phyloP scores from a whole-genome alignment of 2,888 invertebrate species.

The Nycteola revayana region DNA sequence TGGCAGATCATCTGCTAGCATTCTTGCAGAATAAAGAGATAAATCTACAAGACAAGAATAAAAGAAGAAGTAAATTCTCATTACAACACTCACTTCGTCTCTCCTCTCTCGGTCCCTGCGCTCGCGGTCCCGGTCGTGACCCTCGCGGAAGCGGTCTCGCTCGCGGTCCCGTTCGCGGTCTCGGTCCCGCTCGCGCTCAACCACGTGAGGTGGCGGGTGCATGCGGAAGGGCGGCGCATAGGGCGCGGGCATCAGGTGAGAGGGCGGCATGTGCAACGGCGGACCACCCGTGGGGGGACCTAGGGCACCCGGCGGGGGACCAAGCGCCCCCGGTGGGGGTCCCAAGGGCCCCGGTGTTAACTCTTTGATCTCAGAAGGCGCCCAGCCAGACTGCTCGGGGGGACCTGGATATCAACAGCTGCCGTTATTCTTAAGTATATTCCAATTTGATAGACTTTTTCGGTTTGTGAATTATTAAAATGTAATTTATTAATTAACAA shows the following conservation, averaged over 20 bases:
- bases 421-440: too few species aligned
- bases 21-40: too few species aligned
- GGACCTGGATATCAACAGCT: slow-evolving; percentile 50
- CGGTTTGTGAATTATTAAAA: too few species aligned
- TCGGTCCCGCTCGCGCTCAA: slow-evolving; percentile 65
- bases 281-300: slow-evolving; percentile 44
- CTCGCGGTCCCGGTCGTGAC: slow-evolving; percentile 58
- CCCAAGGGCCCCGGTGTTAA: slow-evolving; percentile 83
- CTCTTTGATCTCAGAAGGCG: slow-evolving; percentile 85
- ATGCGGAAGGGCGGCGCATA: slow-evolving; percentile 51
- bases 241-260: slow-evolving; percentile 48
- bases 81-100: slow-evolving; percentile 53
- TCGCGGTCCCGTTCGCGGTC: slow-evolving; percentile 60
- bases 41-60: too few species aligned
- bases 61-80: too few species aligned
- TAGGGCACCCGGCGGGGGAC: slow-evolving; percentile 45
- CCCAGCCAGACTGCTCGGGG: slow-evolving; percentile 80
- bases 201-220: slow-evolving; percentile 47
- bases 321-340: slow-evolving; percentile 49
- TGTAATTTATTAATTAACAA: too few species aligned
- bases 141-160: slow-evolving; percentile 40
- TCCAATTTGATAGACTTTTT: too few species aligned
- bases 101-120: slow-evolving; percentile 58
- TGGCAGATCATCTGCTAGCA: too few species aligned
- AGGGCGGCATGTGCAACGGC: slow-evolving; percentile 46